phyloP scores from a whole-genome alignment of 2,888 invertebrate species.

The Tridacna gigas region DNA sequence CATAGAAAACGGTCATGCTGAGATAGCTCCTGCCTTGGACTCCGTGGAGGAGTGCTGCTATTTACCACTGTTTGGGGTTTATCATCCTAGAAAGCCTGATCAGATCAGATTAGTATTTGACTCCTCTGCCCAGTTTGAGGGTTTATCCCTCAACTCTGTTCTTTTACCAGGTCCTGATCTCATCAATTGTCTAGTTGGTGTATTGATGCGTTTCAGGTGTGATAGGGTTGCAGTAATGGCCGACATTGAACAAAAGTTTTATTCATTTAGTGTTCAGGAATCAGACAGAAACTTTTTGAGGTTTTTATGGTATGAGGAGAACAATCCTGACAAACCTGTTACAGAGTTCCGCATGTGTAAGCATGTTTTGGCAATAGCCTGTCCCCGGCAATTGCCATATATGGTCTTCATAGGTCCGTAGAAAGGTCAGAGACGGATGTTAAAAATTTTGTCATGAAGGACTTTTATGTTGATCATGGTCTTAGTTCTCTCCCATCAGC shows the following conservation, averaged over 20 bases:
- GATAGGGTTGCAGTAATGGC: neutral
- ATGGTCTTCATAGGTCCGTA: neutral
- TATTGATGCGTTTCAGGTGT: neutral
- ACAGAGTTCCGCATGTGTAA: neutral
- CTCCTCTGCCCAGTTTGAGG: slow-evolving; percentile 52
- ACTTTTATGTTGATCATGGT: neutral
- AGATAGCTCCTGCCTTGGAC: neutral
- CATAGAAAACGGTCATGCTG: slow-evolving; percentile 29
- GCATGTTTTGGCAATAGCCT: neutral
- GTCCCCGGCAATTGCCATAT: neutral
- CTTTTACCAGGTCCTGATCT: slow-evolving; percentile 37
- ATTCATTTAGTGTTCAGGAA: neutral
- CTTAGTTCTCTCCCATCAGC: too few relatives aligned
- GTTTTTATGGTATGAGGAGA: neutral
- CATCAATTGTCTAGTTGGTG: neutral
- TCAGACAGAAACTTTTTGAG: neutral
- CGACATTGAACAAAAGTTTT: neutral
- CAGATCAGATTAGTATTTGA: slow-evolving; percentile 62
- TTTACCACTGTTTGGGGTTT: too few relatives aligned
- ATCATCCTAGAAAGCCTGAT: slow-evolving; percentile 20
- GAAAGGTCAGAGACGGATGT: neutral
- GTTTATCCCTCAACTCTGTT: slow-evolving; percentile 57
- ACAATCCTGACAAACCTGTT: neutral
- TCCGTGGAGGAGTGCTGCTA: slow-evolving; percentile 19
- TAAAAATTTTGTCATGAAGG: neutral